These are phyloP conservation scores for Seriola dumerili DNA, from an alignment of 2,113 vertebrate species.

Conservation along the genomic window DNA sequence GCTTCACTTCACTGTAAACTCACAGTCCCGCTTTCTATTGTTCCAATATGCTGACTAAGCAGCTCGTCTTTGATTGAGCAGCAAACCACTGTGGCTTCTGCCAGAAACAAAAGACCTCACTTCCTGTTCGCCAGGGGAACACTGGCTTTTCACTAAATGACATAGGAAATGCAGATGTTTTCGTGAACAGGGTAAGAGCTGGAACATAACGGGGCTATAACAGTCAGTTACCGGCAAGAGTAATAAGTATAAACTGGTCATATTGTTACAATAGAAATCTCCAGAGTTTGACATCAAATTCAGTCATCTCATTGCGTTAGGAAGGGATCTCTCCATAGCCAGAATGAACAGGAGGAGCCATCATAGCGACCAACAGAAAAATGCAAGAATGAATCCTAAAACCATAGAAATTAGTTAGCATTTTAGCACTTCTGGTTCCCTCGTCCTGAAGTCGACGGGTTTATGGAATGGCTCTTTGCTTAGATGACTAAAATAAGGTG, in stretches of 20 bases:
- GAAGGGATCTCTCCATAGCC: not conserved
- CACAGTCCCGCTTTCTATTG: not conserved
- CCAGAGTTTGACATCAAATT: not conserved
- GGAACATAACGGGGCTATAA: not conserved
- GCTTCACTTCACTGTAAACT: conserved; percentile 1
- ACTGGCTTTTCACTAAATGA: not conserved
- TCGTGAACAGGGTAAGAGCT: not conserved
- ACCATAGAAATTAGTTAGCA: too few relatives aligned
- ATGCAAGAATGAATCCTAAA: too few relatives aligned
- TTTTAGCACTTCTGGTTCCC: too few relatives aligned
- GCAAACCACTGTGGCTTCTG: not conserved
- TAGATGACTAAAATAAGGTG: too few relatives aligned
- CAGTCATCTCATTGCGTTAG: not conserved
- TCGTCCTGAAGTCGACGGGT: too few relatives aligned
- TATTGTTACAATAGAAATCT: not conserved
- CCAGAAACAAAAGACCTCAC: conserved; percentile 3
- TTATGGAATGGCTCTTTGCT: too few relatives aligned
- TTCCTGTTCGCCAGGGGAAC: not conserved
- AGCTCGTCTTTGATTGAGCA: not conserved
- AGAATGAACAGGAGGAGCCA: not conserved
- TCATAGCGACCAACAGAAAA: not conserved
- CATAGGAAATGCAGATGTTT: not conserved
- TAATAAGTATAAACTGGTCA: not conserved
- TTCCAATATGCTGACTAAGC: conserved; percentile 1
- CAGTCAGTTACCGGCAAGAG: not conserved